These are phyloP conservation scores for Cepaea hortensis DNA, from an alignment of 2,888 invertebrate species.

Conservation along the genomic window DNA sequence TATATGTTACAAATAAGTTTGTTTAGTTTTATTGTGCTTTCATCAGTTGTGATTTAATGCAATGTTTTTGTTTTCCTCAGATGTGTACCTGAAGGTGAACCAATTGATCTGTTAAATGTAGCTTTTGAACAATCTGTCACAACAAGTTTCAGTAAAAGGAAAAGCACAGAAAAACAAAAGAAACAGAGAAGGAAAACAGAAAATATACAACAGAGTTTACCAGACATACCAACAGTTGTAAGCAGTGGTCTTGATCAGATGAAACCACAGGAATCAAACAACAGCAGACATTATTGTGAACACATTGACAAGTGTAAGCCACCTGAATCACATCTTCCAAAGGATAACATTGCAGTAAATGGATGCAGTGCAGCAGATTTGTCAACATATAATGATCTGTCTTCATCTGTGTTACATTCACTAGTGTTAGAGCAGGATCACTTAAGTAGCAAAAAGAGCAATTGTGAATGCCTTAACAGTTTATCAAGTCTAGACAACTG, in stretches of 20 bases:
- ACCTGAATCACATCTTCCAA: background rate
- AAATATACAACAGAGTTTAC: constrained; percentile 14
- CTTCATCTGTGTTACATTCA: background rate
- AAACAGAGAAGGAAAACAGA: constrained; percentile 11
- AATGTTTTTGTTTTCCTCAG: constrained; percentile 56
- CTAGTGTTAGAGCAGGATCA: background rate
- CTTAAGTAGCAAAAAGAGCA: background rate
- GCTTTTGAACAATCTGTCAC: constrained; percentile 82
- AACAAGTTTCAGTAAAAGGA: constrained; percentile 13
- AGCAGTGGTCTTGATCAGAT: background rate
- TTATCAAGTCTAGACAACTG: no score
- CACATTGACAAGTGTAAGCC: background rate
- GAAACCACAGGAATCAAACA: no score
- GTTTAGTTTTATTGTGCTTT: background rate
- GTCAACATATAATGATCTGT: no score
- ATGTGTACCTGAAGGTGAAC: constrained; percentile 78
- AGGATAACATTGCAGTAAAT: no score
- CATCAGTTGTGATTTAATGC: background rate
- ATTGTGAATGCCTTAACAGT: background rate
- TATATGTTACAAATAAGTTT: no score
- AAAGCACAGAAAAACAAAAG: constrained; percentile 50
- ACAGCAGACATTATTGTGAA: no score
- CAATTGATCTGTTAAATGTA: constrained; percentile 95
- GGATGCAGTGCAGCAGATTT: no score
- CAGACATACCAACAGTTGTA: background rate